Base-by-base conservation (phyloP, 30 jellyfish, hydroid and myxozoan genomes). In the Hydractinia echinata region DNA sequence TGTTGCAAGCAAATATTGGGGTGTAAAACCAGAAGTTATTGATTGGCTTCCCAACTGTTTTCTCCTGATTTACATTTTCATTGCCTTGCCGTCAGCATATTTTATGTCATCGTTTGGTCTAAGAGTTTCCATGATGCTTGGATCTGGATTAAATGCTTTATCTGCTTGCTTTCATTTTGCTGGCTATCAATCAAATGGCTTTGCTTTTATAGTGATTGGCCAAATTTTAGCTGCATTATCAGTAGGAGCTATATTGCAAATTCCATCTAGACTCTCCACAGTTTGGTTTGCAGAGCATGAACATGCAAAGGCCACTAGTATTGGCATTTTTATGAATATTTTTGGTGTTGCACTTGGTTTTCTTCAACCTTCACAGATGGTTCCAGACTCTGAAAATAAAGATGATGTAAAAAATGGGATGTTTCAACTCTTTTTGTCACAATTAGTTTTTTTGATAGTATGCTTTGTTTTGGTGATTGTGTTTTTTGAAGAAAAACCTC, bases 211-310 rank as follows among this genome's bases (percentile, higher is more conserved):
- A n/a, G 87, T 84, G 39, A 16, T 64, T 2, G 97, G 97, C 4
- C 97, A 91, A 53, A 51, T 80, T 39, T 54, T 85, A 68, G 96
- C 96, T 50, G 95, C 96, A 13, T 4, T 92, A 8, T 95, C 94
- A 1, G 74, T 87, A 4, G 88, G 87, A 19, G 86, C 81, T 64
- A 86, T 92, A 58, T 88, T 92, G 11, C 95, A 84, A 58, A 86
- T 87, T 53, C 98, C 98, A 4, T 88, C 94, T 4, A 79, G 81
- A 68, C 76, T 92, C 4, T 94, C 98, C 0, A 86, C 98, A 7
- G 94, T 86, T 76, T 92, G 98, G 98, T 92, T 92, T 82, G 95
- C 95, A 4, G 95, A 80, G 51, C 74, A 87, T 51, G 98, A 92
- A 81, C 88, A 95, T 58, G 94, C 94, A 8, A 79, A 84, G 4